Evolutionary conservation across 2,888 invertebrate genomes (phyloP).

Genomic region (Alloplasta piceator): DNA sequence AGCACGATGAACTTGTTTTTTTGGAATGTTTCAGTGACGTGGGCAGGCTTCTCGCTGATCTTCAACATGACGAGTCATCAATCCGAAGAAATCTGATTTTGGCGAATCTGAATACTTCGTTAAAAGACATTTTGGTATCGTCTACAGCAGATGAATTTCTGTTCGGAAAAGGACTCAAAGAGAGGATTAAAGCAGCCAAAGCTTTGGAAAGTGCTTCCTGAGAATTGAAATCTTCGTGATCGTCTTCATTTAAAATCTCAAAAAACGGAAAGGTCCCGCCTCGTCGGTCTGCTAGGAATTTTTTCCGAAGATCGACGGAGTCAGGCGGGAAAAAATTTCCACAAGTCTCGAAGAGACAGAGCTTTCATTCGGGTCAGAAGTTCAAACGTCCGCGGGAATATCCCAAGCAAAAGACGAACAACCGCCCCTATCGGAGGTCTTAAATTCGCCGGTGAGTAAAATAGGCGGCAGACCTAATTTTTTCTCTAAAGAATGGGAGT

Average conservation of each 20-base stretch:
- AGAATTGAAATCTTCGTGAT: conserved; percentile 30
- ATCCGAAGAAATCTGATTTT: conserved; percentile 58
- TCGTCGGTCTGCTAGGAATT: conserved; percentile 9
- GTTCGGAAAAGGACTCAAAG: conserved; percentile 54
- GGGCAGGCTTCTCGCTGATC: conserved; percentile 56
- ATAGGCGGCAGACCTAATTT: conserved; percentile 52
- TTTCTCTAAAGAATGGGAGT: conserved; percentile 37
- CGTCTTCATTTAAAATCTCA: conserved; percentile 5
- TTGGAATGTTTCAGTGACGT: conserved; percentile 47
- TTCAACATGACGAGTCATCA: conserved; percentile 59
- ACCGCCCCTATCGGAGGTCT: conserved; percentile 4
- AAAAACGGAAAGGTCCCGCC: conserved; percentile 52
- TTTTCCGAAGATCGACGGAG: background rate
- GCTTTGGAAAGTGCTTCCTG: conserved; percentile 1
- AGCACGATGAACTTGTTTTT: background rate
- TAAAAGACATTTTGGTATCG: conserved; percentile 39
- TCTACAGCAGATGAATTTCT: conserved; percentile 43
- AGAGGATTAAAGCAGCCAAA: conserved; percentile 56
- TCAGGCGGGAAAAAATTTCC: conserved; percentile 14
- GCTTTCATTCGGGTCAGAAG: background rate
- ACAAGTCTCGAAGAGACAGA: background rate
- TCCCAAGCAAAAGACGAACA: background rate
- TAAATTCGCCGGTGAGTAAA: conserved; percentile 24
- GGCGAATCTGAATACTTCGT: conserved; percentile 42
- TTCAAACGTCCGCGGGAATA: background rate